A percentile compares a stretch with the other conserved stretches of the same genome.
These are phyloP conservation scores for Meloidogyne hapla DNA, from an alignment of 1,140 invertebrate genomes.

Conservation along the genomic window DNA sequence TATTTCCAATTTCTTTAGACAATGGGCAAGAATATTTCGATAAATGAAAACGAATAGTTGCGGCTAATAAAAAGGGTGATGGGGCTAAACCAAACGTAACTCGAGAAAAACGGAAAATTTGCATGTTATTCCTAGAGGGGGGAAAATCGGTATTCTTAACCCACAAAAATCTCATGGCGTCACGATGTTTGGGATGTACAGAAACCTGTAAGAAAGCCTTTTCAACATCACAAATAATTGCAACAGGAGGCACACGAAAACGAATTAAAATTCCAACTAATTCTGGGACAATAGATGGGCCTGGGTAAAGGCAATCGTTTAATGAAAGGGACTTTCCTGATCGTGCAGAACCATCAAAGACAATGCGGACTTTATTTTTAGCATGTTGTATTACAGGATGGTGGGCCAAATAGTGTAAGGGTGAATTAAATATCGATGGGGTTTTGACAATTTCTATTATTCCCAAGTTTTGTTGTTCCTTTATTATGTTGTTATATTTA, in stretches of 20 bases:
- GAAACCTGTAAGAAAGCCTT: conserved; percentile 21
- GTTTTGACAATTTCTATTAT: too few relatives aligned
- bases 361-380: conserved; percentile 12
- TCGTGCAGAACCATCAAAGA: conserved; percentile 13
- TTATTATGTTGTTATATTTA: neutral
- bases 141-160: conserved; percentile 20
- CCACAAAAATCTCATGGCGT: conserved; percentile 32
- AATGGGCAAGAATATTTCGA: neutral
- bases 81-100: conserved; percentile 13
- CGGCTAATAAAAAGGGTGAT: conserved; percentile 8
- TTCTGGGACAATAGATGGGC: neutral
- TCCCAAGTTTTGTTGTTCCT: neutral
- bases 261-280: neutral
- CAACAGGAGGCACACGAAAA: conserved; percentile 2
- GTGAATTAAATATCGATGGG: neutral
- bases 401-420: conserved; percentile 13
- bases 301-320: conserved; percentile 6
- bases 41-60: neutral
- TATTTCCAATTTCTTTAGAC: too few relatives aligned
- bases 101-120: conserved; percentile 22
- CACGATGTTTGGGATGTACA: conserved; percentile 20
- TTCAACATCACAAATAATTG: conserved; percentile 7
- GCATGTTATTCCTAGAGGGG: neutral
- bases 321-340: neutral
- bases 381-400: neutral